Percentiles rank a stretch among this genome's conserved stretches.
Evolutionary conservation across 2,113 vertebrate species (phyloP).

Genomic region (Centrocercus urophasianus): DNA sequence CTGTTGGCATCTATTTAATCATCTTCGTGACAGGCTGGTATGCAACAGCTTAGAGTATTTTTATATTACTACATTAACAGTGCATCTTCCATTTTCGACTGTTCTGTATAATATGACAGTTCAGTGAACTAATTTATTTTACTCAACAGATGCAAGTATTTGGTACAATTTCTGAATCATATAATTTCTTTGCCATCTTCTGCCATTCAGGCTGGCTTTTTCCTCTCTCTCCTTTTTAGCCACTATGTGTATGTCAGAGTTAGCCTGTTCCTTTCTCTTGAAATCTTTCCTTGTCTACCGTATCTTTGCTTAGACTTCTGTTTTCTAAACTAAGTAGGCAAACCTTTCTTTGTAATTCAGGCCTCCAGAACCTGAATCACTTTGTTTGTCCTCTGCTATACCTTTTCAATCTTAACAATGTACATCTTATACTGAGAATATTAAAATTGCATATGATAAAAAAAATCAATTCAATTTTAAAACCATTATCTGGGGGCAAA

Average conservation of each 20-base stretch:
- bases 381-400: neutral
- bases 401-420: constrained; percentile 19
- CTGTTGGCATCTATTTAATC: neutral
- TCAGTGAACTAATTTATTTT: neutral
- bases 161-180: neutral
- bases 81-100: neutral
- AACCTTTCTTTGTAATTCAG: neutral
- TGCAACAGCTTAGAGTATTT: neutral
- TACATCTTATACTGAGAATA: neutral
- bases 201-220: neutral
- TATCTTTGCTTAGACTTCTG: neutral
- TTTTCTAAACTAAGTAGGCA: neutral
- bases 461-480: constrained; percentile 26
- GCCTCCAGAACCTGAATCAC: neutral
- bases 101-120: fast-evolving
- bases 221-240: neutral
- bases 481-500: neutral
- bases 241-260: fast-evolving
- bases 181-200: neutral
- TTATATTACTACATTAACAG: neutral
- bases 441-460: constrained; percentile 2
- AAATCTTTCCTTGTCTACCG: neutral
- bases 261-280: neutral
- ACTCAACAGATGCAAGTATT: neutral
- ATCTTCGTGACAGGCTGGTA: neutral